Evolutionary conservation across 2,888 invertebrate genomes (phyloP).

Genomic region (Alloscopus bannaensis): DNA sequence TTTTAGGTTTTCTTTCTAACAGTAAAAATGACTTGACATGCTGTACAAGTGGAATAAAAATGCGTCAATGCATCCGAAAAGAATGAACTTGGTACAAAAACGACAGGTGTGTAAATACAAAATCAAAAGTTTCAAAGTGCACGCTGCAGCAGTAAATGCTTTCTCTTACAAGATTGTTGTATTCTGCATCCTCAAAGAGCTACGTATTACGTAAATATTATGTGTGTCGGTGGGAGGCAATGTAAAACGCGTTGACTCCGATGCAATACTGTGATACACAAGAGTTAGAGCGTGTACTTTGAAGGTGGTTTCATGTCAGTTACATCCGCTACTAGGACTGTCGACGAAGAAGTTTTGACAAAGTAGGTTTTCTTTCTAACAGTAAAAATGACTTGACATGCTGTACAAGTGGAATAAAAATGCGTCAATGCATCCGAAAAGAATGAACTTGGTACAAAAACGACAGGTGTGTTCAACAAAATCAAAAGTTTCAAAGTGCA

Average conservation of each 20-base stretch:
- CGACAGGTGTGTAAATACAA: slow-evolving; percentile 30
- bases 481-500: background rate
- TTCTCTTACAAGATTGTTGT: background rate
- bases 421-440: too few relatives aligned
- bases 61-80: too few relatives aligned
- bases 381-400: slow-evolving; percentile 68
- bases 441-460: slow-evolving; percentile 39
- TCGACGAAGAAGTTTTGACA: slow-evolving; percentile 27
- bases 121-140: background rate
- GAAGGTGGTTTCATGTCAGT: slow-evolving; percentile 52
- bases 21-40: slow-evolving; percentile 68
- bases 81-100: slow-evolving; percentile 39
- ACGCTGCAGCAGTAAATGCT: background rate
- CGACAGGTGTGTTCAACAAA: slow-evolving; percentile 29
- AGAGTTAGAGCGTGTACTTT: slow-evolving; percentile 10
- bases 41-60: slow-evolving; percentile 44
- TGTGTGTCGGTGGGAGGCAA: slow-evolving; percentile 5
- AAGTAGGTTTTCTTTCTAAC: slow-evolving; percentile 55
- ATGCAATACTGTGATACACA: slow-evolving; percentile 7
- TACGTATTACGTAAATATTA: background rate
- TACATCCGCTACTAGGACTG: slow-evolving; percentile 25
- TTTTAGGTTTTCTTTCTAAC: slow-evolving; percentile 62
- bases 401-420: slow-evolving; percentile 44
- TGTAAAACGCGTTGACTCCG: slow-evolving; percentile 12
- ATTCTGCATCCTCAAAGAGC: too few relatives aligned